These are phyloP conservation scores for Mormyrops attenuatus DNA, from an alignment of 2,797 vertebrate species.

Conservation along the genomic window DNA sequence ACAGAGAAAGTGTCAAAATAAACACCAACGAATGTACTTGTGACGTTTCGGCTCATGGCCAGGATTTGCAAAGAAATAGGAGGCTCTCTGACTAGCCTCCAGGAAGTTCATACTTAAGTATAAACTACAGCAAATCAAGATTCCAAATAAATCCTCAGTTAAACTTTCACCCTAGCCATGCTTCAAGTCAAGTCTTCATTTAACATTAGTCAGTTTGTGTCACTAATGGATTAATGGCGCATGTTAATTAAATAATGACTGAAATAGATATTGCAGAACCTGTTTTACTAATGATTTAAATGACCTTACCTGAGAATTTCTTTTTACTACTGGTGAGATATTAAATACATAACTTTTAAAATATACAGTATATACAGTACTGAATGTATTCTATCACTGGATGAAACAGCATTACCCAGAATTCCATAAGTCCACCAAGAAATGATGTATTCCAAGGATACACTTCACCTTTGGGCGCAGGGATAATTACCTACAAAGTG, in stretches of 20 bases:
- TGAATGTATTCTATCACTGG: not conserved
- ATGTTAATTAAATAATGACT: not conserved
- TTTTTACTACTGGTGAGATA: not conserved
- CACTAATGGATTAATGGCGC: not conserved
- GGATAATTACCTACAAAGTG: not conserved
- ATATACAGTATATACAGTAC: not conserved
- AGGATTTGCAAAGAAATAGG: not conserved
- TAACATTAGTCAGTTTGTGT: not conserved
- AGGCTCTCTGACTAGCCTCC: not conserved
- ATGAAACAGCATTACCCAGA: not conserved
- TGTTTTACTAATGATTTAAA: not conserved
- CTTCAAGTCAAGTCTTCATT: not conserved
- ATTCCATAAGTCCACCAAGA: not conserved
- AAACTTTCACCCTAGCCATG: not conserved
- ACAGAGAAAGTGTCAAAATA: not conserved
- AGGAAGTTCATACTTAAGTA: not conserved
- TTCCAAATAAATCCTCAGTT: not conserved
- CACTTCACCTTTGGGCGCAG: not conserved
- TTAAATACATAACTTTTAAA: not conserved
- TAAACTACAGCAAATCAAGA: not conserved
- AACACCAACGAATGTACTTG: not conserved
- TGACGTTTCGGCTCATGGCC: not conserved
- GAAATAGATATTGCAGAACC: not conserved
- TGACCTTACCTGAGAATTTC: not conserved
- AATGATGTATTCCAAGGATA: not conserved